Conservation (phyloP, 2,113 vertebrate genomes). For the Ancistrus triradiatus region DNA sequence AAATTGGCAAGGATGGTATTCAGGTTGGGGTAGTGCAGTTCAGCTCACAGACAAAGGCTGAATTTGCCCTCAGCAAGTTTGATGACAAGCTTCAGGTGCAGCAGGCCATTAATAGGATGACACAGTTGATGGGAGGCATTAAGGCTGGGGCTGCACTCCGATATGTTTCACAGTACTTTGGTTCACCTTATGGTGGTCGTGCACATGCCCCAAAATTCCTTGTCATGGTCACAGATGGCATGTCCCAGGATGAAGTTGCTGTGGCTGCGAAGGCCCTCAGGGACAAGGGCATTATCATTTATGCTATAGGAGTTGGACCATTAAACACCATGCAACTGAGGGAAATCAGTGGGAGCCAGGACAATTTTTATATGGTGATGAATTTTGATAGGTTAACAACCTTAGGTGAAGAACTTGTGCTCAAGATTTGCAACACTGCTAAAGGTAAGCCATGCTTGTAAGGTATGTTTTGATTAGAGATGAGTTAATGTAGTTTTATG, state of each 20-base stretch:
- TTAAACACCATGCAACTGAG: conserved; percentile 69
- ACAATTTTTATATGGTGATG: conserved; percentile 59
- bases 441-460: conserved; percentile 60
- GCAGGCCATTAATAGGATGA: conserved; percentile 54
- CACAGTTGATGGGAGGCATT: conserved; percentile 64
- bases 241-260: conserved; percentile 67
- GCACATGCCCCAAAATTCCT: conserved; percentile 64
- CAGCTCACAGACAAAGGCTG: conserved; percentile 50
- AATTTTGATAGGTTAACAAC: conserved; percentile 68
- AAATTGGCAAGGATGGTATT: conserved; percentile 58
- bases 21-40: conserved; percentile 79
- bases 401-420: conserved; percentile 67
- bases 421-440: conserved; percentile 66
- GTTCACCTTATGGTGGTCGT: conserved; percentile 62
- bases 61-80: conserved; percentile 64
- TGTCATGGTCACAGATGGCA: conserved; percentile 76
- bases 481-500: no score
- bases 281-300: conserved; percentile 65
- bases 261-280: conserved; percentile 66
- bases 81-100: conserved; percentile 53
- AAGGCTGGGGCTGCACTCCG: conserved; percentile 67
- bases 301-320: conserved; percentile 70
- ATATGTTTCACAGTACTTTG: conserved; percentile 66
- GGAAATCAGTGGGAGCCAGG: conserved; percentile 67
- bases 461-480: no score